Conservation (phyloP, 1,140 invertebrate genomes). For the Hermetia illucens region DNA sequence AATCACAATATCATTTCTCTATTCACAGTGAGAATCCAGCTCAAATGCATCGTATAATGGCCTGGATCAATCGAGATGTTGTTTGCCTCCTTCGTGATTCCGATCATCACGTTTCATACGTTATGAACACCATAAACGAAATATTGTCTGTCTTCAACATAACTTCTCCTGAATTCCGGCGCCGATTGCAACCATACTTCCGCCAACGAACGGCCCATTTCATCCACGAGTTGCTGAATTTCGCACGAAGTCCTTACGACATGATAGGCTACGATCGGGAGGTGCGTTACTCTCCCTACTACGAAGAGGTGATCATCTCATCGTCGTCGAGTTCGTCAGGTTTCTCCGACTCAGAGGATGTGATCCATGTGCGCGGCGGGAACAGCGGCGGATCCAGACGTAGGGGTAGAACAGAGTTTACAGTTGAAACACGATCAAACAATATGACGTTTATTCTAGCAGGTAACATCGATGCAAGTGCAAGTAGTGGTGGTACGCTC, state of each 20-base stretch:
- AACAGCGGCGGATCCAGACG: neutral
- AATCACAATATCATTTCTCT: too few species aligned
- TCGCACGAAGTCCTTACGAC: constrained; percentile 72
- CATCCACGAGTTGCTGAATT: constrained; percentile 76
- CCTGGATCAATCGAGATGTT: constrained; percentile 80
- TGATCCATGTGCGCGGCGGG: neutral
- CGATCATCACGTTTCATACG: constrained; percentile 47
- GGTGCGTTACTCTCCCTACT: constrained; percentile 32
- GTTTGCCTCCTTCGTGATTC: constrained; percentile 44
- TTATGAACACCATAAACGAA: constrained; percentile 53
- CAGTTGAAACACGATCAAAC: neutral
- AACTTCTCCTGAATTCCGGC: constrained; percentile 53
- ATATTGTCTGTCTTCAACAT: constrained; percentile 56
- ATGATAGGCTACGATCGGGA: constrained; percentile 59
- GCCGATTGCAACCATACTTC: constrained; percentile 40
- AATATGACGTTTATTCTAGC: neutral
- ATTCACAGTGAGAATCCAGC: constrained; percentile 53
- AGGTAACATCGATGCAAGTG: neutral
- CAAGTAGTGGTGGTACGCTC: too few species aligned
- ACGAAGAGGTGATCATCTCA: constrained; percentile 20
- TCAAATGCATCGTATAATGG: constrained; percentile 63
- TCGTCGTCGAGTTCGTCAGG: constrained; percentile 11
- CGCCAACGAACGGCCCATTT: constrained; percentile 60
- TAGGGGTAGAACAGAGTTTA: neutral
- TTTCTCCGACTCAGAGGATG: constrained; percentile 9